phyloP scores from a whole-genome alignment of 2,888 invertebrate genomes.

The Rhingia campestris region DNA sequence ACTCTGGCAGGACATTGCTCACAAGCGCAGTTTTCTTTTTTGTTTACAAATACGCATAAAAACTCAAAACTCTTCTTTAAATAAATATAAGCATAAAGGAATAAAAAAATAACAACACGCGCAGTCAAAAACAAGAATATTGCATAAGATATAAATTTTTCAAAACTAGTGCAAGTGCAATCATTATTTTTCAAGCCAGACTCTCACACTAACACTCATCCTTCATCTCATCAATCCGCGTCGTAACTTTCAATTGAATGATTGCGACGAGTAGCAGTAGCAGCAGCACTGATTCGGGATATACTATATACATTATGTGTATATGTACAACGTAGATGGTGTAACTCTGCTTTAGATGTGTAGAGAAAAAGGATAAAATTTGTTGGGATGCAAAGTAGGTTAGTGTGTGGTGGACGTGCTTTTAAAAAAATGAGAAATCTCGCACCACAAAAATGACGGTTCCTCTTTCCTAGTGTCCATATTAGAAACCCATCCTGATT shows the following conservation, averaged over 20 bases:
- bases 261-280: conserved; percentile 13
- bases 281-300: too few relatives aligned
- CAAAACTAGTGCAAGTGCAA: conserved; percentile 51
- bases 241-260: conserved; percentile 60
- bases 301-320: too few relatives aligned
- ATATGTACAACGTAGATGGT: too few relatives aligned
- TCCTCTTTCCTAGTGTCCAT: neutral
- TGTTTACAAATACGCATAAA: neutral
- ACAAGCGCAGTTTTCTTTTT: too few relatives aligned
- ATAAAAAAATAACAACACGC: neutral
- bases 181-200: conserved; percentile 35
- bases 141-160: conserved; percentile 30
- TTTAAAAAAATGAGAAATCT: conserved; percentile 68
- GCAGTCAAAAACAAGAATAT: neutral
- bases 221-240: conserved; percentile 44
- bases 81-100: conserved; percentile 5
- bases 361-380: conserved; percentile 3
- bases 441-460: conserved; percentile 42
- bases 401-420: conserved; percentile 47
- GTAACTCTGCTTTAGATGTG: too few relatives aligned
- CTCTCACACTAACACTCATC: conserved; percentile 2
- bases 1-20: too few relatives aligned
- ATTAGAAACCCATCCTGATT: too few relatives aligned
- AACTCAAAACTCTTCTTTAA: neutral
- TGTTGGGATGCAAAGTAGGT: conserved; percentile 23